Evolutionary conservation across 2,888 invertebrate species (phyloP), one percentile per base, ranked within the genome.

Genomic region (Vesta saturnalis): DNA sequence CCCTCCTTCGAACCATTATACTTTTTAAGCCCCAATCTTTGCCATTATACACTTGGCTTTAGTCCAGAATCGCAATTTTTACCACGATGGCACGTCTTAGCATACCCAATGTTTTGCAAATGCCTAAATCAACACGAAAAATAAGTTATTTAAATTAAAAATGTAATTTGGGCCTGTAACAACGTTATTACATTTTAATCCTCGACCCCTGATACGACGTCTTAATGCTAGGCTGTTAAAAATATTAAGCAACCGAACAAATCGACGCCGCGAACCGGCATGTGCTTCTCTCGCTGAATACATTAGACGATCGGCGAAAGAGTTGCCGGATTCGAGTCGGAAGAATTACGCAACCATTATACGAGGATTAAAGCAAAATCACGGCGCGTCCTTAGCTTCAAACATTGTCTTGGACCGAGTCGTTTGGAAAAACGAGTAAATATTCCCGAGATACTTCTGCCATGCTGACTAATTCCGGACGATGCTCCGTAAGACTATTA

Each of bases 91-190:
- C 89, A 89, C 89, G 89, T 89, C 89, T 83, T 82, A 83, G 80
- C 78, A 74, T 85, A 86, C 86, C 86, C 87, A 86, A 85, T 85
- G 84, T 85, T 76, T 77, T 81, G 85, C 83, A 85, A 85, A 87
- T 86, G 88, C 89, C 87, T 89, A 89, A 88, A 89, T 88, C 89
- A 89, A 89, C 89, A 89, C 87, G 87, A 87, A 89, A 89, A 89
- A 89, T 88, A 89, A 89, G 89, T 89, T 89, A 85, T 88, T 89
- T 88, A 89, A 89, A 89, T 89, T 89, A 89, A 89, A 89, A 89
- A 89, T 89, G 89, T 89, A 89, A 89, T 84, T 84, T 84, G 82
- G 78, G 80, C 81, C 80, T 81, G 81, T 81, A 79, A 77, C 81
- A 78, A 83, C 82, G 83, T 83, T 84, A 84, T 84, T 84, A 84